These are phyloP conservation scores for Dolichomitus sp. DNA, from an alignment of 2,888 invertebrate species.

Conservation along the genomic window DNA sequence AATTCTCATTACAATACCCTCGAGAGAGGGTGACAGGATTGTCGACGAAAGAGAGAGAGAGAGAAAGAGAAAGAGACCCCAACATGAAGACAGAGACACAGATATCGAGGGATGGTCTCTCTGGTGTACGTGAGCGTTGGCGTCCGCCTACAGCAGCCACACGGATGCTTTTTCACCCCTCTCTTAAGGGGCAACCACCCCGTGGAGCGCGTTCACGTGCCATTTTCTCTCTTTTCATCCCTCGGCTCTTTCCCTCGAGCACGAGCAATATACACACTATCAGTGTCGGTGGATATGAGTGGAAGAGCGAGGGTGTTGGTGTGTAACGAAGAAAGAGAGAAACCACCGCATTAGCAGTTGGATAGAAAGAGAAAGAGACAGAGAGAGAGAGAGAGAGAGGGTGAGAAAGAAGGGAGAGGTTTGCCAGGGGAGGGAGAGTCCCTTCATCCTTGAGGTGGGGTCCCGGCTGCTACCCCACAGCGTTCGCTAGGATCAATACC, in stretches of 20 bases:
- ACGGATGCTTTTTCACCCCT: constrained; percentile 69
- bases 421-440: constrained; percentile 62
- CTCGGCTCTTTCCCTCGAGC: constrained; percentile 40
- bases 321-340: constrained; percentile 15
- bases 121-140: constrained; percentile 76
- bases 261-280: constrained; percentile 14
- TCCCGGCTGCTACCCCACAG: constrained; percentile 81
- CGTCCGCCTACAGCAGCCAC: constrained; percentile 66
- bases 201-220: constrained; percentile 70
- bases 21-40: neutral
- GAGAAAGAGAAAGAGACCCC: neutral
- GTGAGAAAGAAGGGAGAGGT: constrained; percentile 72
- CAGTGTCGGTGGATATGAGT: neutral
- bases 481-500: constrained; percentile 85
- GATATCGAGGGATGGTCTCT: constrained; percentile 77
- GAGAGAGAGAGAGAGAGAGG: constrained; percentile 66
- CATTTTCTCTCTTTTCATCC: constrained; percentile 59
- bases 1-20: constrained; percentile 19
- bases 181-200: constrained; percentile 76
- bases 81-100: neutral
- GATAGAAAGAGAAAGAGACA: constrained; percentile 5
- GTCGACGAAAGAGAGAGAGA: neutral
- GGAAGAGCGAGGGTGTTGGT: constrained; percentile 16
- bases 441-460: constrained; percentile 82
- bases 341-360: neutral